These are phyloP conservation scores for Mamestra brassicae DNA, from an alignment of 2,888 invertebrate genomes.

Conservation along the genomic window DNA sequence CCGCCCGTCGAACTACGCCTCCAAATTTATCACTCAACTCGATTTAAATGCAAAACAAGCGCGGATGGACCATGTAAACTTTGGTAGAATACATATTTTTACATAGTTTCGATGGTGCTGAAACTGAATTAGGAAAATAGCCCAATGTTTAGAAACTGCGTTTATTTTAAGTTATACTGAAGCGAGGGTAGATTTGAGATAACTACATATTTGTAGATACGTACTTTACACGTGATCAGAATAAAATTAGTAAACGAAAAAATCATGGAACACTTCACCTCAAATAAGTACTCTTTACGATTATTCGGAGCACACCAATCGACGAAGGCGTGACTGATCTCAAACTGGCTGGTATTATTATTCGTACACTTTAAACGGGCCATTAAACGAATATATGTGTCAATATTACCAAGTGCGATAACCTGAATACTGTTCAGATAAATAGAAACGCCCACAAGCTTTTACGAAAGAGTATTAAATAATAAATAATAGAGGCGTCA, in stretches of 20 bases:
- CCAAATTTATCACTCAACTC: slow-evolving; percentile 71
- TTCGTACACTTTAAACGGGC: slow-evolving; percentile 69
- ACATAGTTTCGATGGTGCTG: not conserved
- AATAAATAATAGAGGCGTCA: slow-evolving; percentile 22
- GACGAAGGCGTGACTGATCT: slow-evolving; percentile 24
- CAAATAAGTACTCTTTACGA: slow-evolving; percentile 13
- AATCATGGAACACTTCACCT: not conserved
- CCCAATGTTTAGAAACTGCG: not conserved
- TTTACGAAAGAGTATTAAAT: slow-evolving; percentile 21
- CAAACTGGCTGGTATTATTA: slow-evolving; percentile 69
- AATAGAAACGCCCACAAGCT: slow-evolving; percentile 7
- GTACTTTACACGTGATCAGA: too few species aligned
- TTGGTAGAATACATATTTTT: slow-evolving; percentile 36
- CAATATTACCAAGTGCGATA: slow-evolving; percentile 34
- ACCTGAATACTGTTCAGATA: slow-evolving; percentile 14
- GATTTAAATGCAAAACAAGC: slow-evolving; percentile 71
- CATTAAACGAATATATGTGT: slow-evolving; percentile 60
- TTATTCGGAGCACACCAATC: slow-evolving; percentile 24
- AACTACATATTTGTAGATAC: too few species aligned
- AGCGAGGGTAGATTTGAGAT: too few species aligned
- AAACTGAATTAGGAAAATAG: slow-evolving; percentile 10
- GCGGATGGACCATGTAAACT: slow-evolving; percentile 37
- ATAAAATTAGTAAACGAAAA: not conserved
- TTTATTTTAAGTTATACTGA: not conserved
- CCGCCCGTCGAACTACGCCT: slow-evolving; percentile 57